Base-by-base conservation (phyloP, 2,113 vertebrate species). In the Lota lota region DNA sequence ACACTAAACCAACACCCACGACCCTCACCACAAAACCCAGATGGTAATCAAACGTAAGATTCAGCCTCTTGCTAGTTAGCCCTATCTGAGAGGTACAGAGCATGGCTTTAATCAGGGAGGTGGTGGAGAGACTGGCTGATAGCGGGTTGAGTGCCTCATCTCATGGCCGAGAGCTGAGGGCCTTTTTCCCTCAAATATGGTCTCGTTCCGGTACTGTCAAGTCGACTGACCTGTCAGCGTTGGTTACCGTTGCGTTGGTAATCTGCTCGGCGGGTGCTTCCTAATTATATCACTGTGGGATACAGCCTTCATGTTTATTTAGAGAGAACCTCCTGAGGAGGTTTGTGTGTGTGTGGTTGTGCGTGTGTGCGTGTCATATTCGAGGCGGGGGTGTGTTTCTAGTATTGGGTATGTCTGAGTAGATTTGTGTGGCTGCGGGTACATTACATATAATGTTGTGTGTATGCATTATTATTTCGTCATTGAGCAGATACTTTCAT, bases 241-340 rank as follows among this genome's bases (percentile, higher is more conserved):
- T 77, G 77, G 79, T 83, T 83, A 84, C 70, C 12, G 18, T 75
- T 62, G 64, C 66, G 64, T 20, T 54, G 53, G 61, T 68, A 68
- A 77, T 79, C 69, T 80, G 59, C 66, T 71, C 82, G 76, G 63
- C 58, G 72, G 75, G 69, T 64, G 67, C 73, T 71, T 78, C 69
- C 61, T 79, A 82, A 88, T 88, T 74, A 82, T 61, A 79, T 83
- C 81, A 78, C 64, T 64, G 77, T 62, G 70, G 53, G 74, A 66
- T 4, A 22, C 57, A 70, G 66, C 61, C 63, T 58, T 79, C 64
- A 59, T 80, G 66, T 79, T 84, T 79, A 68, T 76, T 79, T 62
- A 74, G 56, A 62, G 50, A 18, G 20, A 47, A 53, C 50, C 12
- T 22, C 54, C 11, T 33, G 22, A 21, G 12, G 20, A n/a, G 33